These are phyloP conservation scores for Drosophila funebris DNA, from an alignment of 1,140 invertebrate genomes.

Conservation along the genomic window DNA sequence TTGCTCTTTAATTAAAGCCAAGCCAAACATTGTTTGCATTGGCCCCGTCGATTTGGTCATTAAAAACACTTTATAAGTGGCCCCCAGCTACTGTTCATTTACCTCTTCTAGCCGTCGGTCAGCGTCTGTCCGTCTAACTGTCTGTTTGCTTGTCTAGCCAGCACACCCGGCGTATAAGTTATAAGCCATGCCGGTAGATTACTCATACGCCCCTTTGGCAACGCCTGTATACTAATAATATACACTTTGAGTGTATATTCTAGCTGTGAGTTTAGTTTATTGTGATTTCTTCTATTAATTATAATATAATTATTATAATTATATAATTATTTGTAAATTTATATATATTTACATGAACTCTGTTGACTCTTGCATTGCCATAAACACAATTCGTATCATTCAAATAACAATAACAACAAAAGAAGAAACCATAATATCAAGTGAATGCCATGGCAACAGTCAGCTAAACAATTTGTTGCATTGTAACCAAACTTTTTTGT, in stretches of 20 bases:
- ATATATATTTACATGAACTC: background rate
- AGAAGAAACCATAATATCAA: background rate
- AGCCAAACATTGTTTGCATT: constrained; percentile 40
- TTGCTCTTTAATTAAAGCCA: constrained; percentile 70
- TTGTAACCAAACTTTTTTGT: constrained; percentile 26
- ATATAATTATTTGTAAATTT: background rate
- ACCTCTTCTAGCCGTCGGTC: background rate
- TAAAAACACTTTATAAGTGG: constrained; percentile 47
- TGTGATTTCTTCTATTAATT: background rate
- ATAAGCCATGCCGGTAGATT: constrained; percentile 59
- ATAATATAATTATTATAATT: background rate
- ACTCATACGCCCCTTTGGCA: constrained; percentile 69
- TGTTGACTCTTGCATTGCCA: background rate
- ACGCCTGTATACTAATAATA: constrained; percentile 14
- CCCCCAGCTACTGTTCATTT: background rate
- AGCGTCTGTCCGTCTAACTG: background rate
- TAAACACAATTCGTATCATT: background rate
- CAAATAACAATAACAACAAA: background rate
- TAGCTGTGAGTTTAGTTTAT: background rate
- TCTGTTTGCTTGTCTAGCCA: constrained; percentile 15
- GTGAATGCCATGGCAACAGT: constrained; percentile 28
- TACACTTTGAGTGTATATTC: background rate
- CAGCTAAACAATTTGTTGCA: constrained; percentile 35
- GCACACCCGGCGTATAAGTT: constrained; percentile 45
- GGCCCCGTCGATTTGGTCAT: constrained; percentile 48